Evolutionary conservation across 2,888 invertebrate species (phyloP).

Genomic region (Osmoderma eremita): DNA sequence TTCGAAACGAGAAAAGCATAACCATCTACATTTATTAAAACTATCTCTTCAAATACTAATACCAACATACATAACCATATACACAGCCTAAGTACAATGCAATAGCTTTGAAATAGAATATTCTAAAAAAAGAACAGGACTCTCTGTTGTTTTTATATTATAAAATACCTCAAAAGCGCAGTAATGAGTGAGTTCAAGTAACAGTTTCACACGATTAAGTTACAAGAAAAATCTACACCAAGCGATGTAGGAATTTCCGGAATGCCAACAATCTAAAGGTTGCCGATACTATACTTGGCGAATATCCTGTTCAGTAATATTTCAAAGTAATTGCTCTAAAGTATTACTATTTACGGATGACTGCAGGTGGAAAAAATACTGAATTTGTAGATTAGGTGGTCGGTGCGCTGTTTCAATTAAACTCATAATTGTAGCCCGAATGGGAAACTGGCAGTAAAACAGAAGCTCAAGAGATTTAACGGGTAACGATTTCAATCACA

Average conservation of each 20-base stretch:
- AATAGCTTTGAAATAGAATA: too few relatives aligned
- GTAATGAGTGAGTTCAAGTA: slow-evolving; percentile 4
- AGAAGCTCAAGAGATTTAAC: slow-evolving; percentile 5
- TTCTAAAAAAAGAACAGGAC: not conserved
- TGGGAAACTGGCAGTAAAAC: slow-evolving; percentile 8
- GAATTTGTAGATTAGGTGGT: too few relatives aligned
- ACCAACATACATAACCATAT: too few relatives aligned
- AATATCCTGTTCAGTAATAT: slow-evolving; percentile 4
- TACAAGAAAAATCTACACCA: slow-evolving; percentile 13
- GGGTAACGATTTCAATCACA: slow-evolving; percentile 2
- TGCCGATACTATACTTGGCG: slow-evolving; percentile 6
- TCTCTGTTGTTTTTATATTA: not conserved
- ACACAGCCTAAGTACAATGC: too few relatives aligned
- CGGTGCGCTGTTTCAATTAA: slow-evolving; percentile 7
- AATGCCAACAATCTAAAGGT: slow-evolving; percentile 9
- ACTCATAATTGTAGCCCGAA: slow-evolving; percentile 5
- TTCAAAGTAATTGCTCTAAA: not conserved
- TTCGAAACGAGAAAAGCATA: too few relatives aligned
- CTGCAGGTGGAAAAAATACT: not conserved
- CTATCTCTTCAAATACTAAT: too few relatives aligned
- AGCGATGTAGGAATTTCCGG: not conserved
- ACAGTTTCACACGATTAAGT: not conserved
- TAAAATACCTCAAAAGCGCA: slow-evolving; percentile 1
- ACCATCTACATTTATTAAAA: too few relatives aligned
- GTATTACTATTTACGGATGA: too few relatives aligned